phyloP scores from a whole-genome alignment of 2,113 vertebrate genomes.

The Pluvianellus socialis region DNA sequence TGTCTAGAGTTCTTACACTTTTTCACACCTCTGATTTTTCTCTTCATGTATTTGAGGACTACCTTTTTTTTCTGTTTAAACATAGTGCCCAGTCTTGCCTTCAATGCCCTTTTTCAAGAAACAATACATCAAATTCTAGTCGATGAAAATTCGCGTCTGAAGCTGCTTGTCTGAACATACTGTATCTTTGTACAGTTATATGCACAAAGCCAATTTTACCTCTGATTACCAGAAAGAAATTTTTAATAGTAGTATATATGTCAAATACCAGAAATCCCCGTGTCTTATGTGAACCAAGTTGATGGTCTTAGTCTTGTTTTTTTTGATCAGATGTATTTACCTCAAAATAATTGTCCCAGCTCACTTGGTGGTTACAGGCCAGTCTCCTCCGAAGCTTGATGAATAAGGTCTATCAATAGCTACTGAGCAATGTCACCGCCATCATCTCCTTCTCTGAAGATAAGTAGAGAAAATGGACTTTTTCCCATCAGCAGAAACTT shows the following conservation, averaged over 20 bases:
- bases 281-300: not conserved
- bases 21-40: not conserved
- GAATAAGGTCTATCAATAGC: not conserved
- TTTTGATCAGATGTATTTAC: not conserved
- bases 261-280: not conserved
- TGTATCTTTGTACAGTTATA: not conserved
- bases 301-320: not conserved
- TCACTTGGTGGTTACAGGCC: not conserved
- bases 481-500: not conserved
- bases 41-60: not conserved
- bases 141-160: not conserved
- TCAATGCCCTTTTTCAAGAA: not conserved
- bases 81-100: not conserved
- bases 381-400: not conserved
- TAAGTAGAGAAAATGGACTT: not conserved
- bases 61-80: not conserved
- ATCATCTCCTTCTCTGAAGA: not conserved
- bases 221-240: not conserved
- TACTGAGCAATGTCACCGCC: not conserved
- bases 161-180: accelerated
- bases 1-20: not conserved
- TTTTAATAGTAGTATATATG: not conserved
- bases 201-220: not conserved
- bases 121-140: not conserved
- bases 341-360: not conserved